These are phyloP conservation scores for Diplodus sargus DNA, from an alignment of 2,797 vertebrate species.

Conservation along the genomic window DNA sequence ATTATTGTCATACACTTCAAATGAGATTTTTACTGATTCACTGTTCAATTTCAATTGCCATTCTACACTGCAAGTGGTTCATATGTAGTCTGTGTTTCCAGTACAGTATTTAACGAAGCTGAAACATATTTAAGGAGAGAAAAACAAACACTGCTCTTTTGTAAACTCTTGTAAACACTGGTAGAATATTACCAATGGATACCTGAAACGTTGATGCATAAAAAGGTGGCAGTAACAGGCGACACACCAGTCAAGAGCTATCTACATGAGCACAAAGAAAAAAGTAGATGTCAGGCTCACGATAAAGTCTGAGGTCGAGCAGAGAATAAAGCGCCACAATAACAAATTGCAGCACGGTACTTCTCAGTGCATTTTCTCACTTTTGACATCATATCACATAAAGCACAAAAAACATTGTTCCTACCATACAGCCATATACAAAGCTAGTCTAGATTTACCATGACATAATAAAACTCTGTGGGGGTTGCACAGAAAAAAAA, in stretches of 20 bases:
- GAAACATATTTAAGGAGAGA: constrained; percentile 42
- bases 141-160: constrained; percentile 62
- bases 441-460: constrained; percentile 68
- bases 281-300: constrained; percentile 53
- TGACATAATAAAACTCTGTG: constrained; percentile 66
- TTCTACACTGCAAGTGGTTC: constrained; percentile 56
- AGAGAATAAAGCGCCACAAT: constrained; percentile 69
- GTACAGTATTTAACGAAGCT: constrained; percentile 32
- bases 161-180: constrained; percentile 78
- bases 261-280: constrained; percentile 58
- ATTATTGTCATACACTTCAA: constrained; percentile 29
- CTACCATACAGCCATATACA: constrained; percentile 74
- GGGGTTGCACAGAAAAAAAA: constrained; percentile 60
- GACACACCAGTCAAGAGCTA: constrained; percentile 54
- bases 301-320: constrained; percentile 56
- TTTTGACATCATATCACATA: constrained; percentile 80
- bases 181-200: constrained; percentile 57
- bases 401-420: constrained; percentile 74
- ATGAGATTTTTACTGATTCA: constrained; percentile 37
- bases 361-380: constrained; percentile 79
- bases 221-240: constrained; percentile 69
- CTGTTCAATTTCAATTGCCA: constrained; percentile 29
- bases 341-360: constrained; percentile 69
- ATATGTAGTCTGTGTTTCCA: constrained; percentile 32
- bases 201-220: constrained; percentile 69